These are phyloP conservation scores for Cranoglanis bouderius DNA, from an alignment of 2,113 vertebrate genomes.

Conservation along the genomic window DNA sequence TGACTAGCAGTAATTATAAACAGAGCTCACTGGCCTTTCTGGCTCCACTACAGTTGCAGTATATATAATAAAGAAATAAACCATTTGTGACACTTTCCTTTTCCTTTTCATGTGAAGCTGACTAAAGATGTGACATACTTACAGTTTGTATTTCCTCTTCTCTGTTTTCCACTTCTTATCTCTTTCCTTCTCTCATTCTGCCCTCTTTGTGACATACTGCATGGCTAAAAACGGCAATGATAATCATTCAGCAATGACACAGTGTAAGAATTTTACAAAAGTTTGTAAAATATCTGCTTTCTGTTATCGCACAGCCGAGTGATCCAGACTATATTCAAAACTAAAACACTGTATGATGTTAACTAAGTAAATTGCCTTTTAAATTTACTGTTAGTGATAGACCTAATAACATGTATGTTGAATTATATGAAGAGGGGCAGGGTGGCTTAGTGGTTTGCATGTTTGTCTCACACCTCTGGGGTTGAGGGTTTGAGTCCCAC, in stretches of 20 bases:
- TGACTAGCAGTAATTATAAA: slow-evolving; percentile 39
- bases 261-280: slow-evolving; percentile 19
- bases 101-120: neutral
- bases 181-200: slow-evolving; percentile 8
- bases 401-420: neutral
- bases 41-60: neutral
- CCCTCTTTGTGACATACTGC: neutral
- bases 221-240: neutral
- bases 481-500: too few species aligned
- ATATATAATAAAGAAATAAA: slow-evolving; percentile 7
- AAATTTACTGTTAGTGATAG: neutral
- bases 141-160: neutral
- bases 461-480: too few species aligned
- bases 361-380: neutral
- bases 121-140: neutral
- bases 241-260: neutral
- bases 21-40: slow-evolving; percentile 2
- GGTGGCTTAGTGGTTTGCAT: too few species aligned
- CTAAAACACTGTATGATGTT: neutral
- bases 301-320: neutral
- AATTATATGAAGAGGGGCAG: neutral
- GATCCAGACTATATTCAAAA: slow-evolving; percentile 41
- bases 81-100: neutral
- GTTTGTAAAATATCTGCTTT: slow-evolving; percentile 29
- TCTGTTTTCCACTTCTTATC: neutral